Evolutionary conservation across 2,888 invertebrate genomes (phyloP), one percentile per base, ranked within the genome.

Genomic region (Scaptomyza cyrtandrae): DNA sequence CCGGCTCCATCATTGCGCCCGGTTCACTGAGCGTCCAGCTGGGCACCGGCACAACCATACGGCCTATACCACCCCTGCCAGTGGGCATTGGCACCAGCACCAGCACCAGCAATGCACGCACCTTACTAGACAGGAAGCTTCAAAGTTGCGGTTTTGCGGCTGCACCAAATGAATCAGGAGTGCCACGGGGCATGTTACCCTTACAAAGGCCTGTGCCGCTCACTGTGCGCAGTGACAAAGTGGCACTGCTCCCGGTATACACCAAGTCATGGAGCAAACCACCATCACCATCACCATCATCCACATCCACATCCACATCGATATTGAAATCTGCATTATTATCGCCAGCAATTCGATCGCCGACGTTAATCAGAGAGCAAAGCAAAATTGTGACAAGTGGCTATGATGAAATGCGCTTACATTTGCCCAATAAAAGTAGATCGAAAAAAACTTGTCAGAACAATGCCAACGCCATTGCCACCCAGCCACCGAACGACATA

Each of bases 401-500:
- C 31, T n/a, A 14, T 16, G 35, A 27, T 24, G 9, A 54, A 4
- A 14, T 45, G 0, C 2, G 9, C 1, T 5, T 43, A 7, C 0
- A 11, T 1, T 3, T 9, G 41, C 16, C 56, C 39, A 11, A 2
- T 29, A 24, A 19, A 24, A n/a, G n/a, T 48, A 45, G 19, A 13
- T 35, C 6, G 2, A 6, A 5, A n/a, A 19, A 9, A 33, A 33
- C n/a, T 24, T 9, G 4, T 1, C 19, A 31, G 9, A 3, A 11
- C 0, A 10, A 35, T 16, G 0, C n/a, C n/a, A 33, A 1, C 16
- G 39, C 19, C 0, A 7, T 2, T 9, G 16, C 24, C 44, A 24
- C 7, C 6, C 6, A 29, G n/a, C 1, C 31, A 7, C 9, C 0
- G 53, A 70, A 64, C 3, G 74, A 80, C 11, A 62, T 87, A 19